Evolutionary conservation across 2,113 vertebrate species (phyloP).

Genomic region (Lonchura striata): DNA sequence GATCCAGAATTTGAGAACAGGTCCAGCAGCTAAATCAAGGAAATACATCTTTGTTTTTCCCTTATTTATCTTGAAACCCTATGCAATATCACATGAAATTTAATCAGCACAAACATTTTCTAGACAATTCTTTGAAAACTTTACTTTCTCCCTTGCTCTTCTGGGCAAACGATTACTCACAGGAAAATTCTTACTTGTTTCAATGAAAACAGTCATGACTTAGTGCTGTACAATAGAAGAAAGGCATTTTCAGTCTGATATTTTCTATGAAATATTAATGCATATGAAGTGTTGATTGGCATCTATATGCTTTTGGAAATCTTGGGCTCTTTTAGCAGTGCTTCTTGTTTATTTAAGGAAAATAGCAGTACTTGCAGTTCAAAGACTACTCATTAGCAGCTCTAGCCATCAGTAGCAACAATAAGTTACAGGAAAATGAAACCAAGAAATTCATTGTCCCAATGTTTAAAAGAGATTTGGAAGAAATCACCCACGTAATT

Average conservation of each 20-base stretch:
- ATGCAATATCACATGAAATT: background rate
- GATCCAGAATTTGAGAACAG: background rate
- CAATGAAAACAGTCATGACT: background rate
- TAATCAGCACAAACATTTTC: background rate
- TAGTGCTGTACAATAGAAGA: background rate
- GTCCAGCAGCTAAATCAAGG: background rate
- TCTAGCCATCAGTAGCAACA: background rate
- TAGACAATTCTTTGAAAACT: background rate
- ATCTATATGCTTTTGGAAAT: background rate
- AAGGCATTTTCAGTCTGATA: background rate
- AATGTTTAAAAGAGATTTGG: background rate
- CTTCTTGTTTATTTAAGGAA: background rate
- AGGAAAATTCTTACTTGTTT: background rate
- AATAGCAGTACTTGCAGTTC: background rate
- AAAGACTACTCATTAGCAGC: background rate
- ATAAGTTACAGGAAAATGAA: background rate
- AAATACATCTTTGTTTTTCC: background rate
- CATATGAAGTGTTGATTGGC: background rate
- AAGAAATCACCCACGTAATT: background rate
- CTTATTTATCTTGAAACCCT: background rate
- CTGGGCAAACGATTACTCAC: background rate
- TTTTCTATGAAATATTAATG: background rate
- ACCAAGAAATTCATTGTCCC: background rate
- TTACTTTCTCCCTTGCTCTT: background rate
- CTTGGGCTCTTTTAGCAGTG: background rate